phyloP scores from a whole-genome alignment of 2,888 invertebrate genomes.

The Pristionchus entomophagus region DNA sequence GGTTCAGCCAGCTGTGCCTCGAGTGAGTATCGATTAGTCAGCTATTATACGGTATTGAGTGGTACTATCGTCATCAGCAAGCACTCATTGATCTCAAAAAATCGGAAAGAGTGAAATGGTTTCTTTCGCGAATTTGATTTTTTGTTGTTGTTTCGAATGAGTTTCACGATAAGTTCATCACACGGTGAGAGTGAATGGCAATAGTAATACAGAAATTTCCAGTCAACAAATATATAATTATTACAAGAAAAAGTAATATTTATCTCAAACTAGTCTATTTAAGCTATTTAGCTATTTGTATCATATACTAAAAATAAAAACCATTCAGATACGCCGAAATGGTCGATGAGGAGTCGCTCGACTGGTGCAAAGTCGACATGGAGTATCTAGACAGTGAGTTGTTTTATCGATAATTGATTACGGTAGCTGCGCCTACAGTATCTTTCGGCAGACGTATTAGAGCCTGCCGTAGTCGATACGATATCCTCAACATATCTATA shows the following conservation, averaged over 20 bases:
- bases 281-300: no score
- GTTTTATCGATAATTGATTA: neutral
- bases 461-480: no score
- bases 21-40: neutral
- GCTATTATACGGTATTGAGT: neutral
- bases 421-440: no score
- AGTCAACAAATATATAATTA: no score
- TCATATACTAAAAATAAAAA: no score
- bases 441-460: no score
- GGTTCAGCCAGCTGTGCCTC: slow-evolving; percentile 36
- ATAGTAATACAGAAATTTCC: no score
- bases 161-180: neutral
- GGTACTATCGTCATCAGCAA: no score
- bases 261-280: no score
- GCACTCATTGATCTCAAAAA: neutral
- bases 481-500: no score
- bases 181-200: neutral
- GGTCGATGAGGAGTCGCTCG: slow-evolving; percentile 41
- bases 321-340: slow-evolving; percentile 43
- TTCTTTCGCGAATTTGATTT: no score
- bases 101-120: neutral
- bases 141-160: neutral
- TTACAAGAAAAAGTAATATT: no score
- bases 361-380: slow-evolving; percentile 42
- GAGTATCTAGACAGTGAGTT: slow-evolving; percentile 42